These are phyloP conservation scores for Lutjanus campechanus DNA, from an alignment of 2,797 vertebrate species.

Conservation along the genomic window DNA sequence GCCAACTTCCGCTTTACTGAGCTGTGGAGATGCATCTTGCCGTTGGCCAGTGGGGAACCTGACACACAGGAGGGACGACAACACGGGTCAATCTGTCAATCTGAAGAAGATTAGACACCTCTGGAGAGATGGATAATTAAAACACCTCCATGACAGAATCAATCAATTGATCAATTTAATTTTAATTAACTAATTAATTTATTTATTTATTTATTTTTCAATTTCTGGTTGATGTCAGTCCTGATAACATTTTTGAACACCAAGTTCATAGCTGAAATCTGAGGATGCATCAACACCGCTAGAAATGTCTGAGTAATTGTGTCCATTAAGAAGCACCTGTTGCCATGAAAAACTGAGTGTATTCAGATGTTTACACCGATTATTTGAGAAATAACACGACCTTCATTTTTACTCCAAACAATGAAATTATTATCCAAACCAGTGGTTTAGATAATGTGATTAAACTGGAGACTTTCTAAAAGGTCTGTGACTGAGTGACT, in stretches of 20 bases:
- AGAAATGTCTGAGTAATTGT: neutral
- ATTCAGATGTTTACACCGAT: neutral
- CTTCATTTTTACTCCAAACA: slow-evolving; percentile 16
- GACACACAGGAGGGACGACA: slow-evolving; percentile 53
- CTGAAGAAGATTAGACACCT: neutral
- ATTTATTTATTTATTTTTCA: neutral
- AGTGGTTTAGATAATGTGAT: slow-evolving; percentile 2
- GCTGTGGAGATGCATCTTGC: slow-evolving; percentile 90
- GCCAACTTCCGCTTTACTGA: slow-evolving; percentile 94
- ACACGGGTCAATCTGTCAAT: slow-evolving; percentile 26
- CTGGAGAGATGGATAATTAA: neutral
- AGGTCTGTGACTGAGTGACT: neutral
- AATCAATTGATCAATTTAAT: no score
- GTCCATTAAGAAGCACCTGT: neutral
- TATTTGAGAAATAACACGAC: neutral
- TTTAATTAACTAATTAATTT: no score
- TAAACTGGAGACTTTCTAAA: neutral
- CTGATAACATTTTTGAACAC: neutral
- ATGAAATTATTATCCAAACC: neutral
- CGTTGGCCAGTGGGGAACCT: slow-evolving; percentile 91
- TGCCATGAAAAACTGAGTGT: neutral
- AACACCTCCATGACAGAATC: neutral
- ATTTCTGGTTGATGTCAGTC: neutral
- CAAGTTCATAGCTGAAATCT: neutral
- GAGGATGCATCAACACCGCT: neutral